These are phyloP conservation scores for Notodonta ziczac DNA, from an alignment of 2,888 invertebrate genomes.

Conservation along the genomic window DNA sequence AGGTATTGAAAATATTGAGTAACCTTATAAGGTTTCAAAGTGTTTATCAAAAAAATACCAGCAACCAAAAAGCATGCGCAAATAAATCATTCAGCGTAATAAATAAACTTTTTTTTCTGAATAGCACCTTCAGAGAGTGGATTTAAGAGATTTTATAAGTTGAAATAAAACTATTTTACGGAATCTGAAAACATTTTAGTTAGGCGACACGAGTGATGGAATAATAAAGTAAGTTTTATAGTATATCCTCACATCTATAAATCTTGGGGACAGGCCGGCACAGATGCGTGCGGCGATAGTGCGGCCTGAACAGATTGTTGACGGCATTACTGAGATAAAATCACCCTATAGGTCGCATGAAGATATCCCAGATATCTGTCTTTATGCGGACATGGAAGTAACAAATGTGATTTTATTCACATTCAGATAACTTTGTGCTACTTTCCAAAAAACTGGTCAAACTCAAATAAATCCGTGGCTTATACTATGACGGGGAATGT, in stretches of 20 bases:
- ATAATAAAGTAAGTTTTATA: constrained; percentile 73
- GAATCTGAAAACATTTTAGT: constrained; percentile 44
- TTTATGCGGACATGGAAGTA: constrained; percentile 27
- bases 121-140: constrained; percentile 57
- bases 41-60: constrained; percentile 26
- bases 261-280: constrained; percentile 54
- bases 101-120: constrained; percentile 71
- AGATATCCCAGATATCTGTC: constrained; percentile 18
- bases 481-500: too few relatives aligned
- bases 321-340: constrained; percentile 48
- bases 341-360: constrained; percentile 15
- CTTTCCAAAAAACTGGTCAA: constrained; percentile 6
- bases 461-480: neutral
- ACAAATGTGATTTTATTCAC: constrained; percentile 29
- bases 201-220: constrained; percentile 64
- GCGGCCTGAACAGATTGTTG: constrained; percentile 42
- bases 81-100: constrained; percentile 64
- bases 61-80: constrained; percentile 50
- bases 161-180: too few relatives aligned
- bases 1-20: neutral
- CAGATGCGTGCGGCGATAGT: constrained; percentile 58
- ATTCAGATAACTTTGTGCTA: constrained; percentile 20
- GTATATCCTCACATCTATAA: constrained; percentile 62
- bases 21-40: neutral
- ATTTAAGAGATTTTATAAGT: constrained; percentile 62